Base-by-base conservation (phyloP, 2,888 invertebrate genomes). In the Drosophila macrothrix region DNA sequence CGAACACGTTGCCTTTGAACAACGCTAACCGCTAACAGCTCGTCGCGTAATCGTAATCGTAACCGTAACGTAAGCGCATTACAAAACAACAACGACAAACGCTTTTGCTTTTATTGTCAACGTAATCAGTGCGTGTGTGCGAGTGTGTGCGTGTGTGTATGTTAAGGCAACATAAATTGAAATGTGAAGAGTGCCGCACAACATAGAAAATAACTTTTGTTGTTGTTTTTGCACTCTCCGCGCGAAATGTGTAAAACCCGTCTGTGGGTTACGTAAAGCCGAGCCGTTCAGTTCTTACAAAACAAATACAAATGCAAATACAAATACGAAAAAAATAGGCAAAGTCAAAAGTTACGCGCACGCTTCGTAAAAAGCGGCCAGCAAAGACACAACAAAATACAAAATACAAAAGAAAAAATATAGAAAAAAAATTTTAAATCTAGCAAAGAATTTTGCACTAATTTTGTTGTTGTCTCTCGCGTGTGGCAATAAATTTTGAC, bases 401-500 rank as follows among this genome's bases (percentile, higher is more conserved):
- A 76, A 77, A 72, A 62, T 25, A 46, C 22, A 46, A 46, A 49
- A 60, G 50, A 50, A 58, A 67, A 56, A 29, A 55, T 33, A 67
- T 43, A 71, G 49, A 58, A 29, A 58, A 41, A 28, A 29, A 22
- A 14, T 5, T 61, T 33, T 33, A 83, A 85, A 69, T 66, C 39
- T 62, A 66, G 78, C 64, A 69, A 85, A 72, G 64, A 82, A 76
- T 74, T 78, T 80, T 75, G 78, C 80, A 72, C 74, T 70, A 69
- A 71, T 71, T 60, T 65, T 78, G 78, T 81, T 86, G 69, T 73
- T 80, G 61, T 88, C 79, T 62, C 87, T 28, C 56, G 84, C 88
- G 90, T 84, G 90, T 85, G 88, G 84, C 84, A 76, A 89, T 85
- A 84, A 89, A 89, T 89, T 87, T 87, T 70, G 73, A 82, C 75